phyloP scores from a whole-genome alignment of 2,797 vertebrate genomes.

The Malurus leucopterus region DNA sequence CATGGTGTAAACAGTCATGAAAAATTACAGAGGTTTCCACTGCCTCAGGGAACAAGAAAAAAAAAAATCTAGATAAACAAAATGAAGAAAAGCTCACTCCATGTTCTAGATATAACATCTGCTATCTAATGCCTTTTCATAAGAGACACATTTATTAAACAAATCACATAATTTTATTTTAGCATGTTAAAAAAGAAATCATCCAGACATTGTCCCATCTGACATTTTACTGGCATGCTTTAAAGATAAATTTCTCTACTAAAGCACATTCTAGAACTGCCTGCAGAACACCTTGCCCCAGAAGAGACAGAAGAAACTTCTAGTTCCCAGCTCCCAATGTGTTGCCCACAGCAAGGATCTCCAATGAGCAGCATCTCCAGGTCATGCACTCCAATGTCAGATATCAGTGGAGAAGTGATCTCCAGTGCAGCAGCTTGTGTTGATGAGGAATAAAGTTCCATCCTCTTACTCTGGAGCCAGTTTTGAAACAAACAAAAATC shows the following conservation, averaged over 20 bases:
- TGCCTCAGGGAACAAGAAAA: neutral
- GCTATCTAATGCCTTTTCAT: neutral
- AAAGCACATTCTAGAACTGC: neutral
- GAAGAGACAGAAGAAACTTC: neutral
- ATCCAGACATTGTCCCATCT: neutral
- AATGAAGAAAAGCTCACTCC: neutral
- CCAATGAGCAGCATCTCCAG: neutral
- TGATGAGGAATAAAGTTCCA: neutral
- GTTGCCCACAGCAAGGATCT: neutral
- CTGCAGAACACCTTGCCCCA: neutral
- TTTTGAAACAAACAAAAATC: too few relatives aligned
- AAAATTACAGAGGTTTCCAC: neutral
- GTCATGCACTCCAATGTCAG: neutral
- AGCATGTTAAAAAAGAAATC: neutral
- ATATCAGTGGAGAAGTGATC: neutral
- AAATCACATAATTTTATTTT: neutral
- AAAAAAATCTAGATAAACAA: neutral
- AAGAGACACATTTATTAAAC: neutral
- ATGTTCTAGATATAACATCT: neutral
- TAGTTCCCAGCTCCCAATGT: fast-evolving
- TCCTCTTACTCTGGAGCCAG: neutral
- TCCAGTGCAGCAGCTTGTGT: neutral
- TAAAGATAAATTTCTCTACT: neutral
- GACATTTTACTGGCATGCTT: neutral
- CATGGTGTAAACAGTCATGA: neutral